phyloP scores from a whole-genome alignment of 2,113 vertebrate genomes.

The Phocoena sinus region DNA sequence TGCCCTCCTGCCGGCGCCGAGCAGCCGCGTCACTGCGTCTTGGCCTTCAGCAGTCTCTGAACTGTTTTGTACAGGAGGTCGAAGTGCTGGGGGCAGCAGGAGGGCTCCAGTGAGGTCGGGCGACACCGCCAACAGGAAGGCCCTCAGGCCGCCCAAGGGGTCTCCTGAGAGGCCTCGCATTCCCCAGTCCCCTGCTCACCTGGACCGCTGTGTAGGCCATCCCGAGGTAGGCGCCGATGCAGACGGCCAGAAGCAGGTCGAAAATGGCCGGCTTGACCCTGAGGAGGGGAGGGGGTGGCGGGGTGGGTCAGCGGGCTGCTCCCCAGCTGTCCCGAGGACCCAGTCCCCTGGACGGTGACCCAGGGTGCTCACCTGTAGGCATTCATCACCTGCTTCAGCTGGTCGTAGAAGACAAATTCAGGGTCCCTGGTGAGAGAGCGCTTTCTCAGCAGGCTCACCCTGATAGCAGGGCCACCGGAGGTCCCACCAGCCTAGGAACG shows the following conservation, averaged over 20 bases:
- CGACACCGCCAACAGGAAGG: background rate
- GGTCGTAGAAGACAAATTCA: constrained; percentile 99
- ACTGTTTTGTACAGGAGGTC: constrained; percentile 89
- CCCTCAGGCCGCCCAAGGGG: background rate
- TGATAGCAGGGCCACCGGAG: accelerated
- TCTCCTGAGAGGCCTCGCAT: accelerated
- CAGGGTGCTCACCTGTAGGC: constrained; percentile 89
- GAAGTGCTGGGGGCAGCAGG: constrained; percentile 86
- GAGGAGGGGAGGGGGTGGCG: background rate
- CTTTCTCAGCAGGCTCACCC: background rate
- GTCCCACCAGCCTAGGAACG: background rate
- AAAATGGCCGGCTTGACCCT: constrained; percentile 99
- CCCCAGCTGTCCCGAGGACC: background rate
- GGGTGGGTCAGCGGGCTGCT: accelerated
- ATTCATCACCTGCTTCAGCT: constrained; percentile 98
- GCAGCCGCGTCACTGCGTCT: constrained; percentile 83
- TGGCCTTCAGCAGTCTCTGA: constrained; percentile 91
- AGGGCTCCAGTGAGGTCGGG: background rate
- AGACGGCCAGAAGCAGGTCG: constrained; percentile 95
- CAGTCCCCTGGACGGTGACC: accelerated
- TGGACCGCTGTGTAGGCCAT: constrained; percentile 94
- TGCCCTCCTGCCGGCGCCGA: background rate
- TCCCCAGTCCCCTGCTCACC: constrained; percentile 76
- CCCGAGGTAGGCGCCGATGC: constrained; percentile 95
- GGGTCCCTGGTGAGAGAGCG: constrained; percentile 87